Evolutionary conservation across 2,113 vertebrate genomes (phyloP).

Genomic region (Caracal caracal): DNA sequence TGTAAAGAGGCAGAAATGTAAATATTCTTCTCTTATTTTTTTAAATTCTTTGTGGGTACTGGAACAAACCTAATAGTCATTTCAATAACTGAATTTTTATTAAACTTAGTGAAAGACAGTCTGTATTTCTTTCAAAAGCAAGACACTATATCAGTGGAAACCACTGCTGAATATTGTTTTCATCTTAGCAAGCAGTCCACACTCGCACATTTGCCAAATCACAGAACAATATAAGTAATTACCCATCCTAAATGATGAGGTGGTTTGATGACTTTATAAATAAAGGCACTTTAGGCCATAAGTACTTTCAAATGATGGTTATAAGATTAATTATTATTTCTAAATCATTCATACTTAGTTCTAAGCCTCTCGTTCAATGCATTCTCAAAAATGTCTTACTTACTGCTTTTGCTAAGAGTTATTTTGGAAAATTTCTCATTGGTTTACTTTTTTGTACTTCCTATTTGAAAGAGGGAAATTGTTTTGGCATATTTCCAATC

Average conservation of each 20-base stretch:
- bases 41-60: slow-evolving; percentile 33
- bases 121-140: slow-evolving; percentile 23
- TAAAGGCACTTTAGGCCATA: slow-evolving; percentile 30
- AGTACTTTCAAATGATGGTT: background rate
- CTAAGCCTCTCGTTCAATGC: background rate
- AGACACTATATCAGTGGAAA: background rate
- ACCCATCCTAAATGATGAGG: slow-evolving; percentile 4
- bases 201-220: slow-evolving; percentile 7
- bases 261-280: slow-evolving; percentile 38
- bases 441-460: background rate
- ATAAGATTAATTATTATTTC: slow-evolving; percentile 46
- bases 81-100: slow-evolving; percentile 33
- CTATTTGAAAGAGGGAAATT: background rate
- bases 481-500: background rate
- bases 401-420: background rate
- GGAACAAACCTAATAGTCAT: background rate
- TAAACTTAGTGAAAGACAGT: slow-evolving; percentile 47
- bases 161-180: slow-evolving; percentile 2
- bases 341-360: background rate
- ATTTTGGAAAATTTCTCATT: background rate
- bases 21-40: background rate
- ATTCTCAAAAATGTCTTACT: background rate
- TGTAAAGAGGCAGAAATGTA: background rate
- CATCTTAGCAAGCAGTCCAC: background rate
- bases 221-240: background rate